A percentile compares a stretch with the other conserved stretches of the same genome.
These are phyloP conservation scores for Spinus pinus DNA, from an alignment of 2,797 vertebrate genomes.

Conservation along the genomic window DNA sequence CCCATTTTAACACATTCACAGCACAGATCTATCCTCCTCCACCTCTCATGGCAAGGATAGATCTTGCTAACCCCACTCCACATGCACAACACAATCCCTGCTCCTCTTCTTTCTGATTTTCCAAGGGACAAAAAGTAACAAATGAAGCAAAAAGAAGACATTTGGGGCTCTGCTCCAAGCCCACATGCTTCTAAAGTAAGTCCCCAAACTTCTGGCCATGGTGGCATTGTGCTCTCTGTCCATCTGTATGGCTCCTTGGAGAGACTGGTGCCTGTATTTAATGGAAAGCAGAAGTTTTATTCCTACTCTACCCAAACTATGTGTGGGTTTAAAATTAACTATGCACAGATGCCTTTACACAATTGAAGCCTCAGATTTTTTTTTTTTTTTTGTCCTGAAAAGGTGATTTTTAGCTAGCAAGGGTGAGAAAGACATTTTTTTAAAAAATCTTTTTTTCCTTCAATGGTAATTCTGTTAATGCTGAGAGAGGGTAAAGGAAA, in stretches of 20 bases:
- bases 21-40: conserved; percentile 23
- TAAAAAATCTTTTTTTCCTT: background rate
- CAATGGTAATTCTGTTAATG: background rate
- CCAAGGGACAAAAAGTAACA: background rate
- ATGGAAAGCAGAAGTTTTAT: background rate
- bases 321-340: background rate
- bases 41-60: background rate
- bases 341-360: background rate
- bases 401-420: background rate
- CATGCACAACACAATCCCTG: background rate
- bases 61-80: background rate
- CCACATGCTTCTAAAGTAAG: background rate
- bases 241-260: background rate
- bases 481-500: background rate
- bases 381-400: background rate
- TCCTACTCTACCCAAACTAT: background rate
- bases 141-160: background rate
- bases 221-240: background rate
- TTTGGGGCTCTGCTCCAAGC: background rate
- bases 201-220: background rate
- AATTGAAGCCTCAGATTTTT: background rate
- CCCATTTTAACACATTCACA: background rate
- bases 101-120: background rate
- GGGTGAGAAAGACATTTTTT: background rate
- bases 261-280: background rate